Evolutionary conservation across 1,140 invertebrate species (phyloP).

Genomic region (Zaprionus capensis): DNA sequence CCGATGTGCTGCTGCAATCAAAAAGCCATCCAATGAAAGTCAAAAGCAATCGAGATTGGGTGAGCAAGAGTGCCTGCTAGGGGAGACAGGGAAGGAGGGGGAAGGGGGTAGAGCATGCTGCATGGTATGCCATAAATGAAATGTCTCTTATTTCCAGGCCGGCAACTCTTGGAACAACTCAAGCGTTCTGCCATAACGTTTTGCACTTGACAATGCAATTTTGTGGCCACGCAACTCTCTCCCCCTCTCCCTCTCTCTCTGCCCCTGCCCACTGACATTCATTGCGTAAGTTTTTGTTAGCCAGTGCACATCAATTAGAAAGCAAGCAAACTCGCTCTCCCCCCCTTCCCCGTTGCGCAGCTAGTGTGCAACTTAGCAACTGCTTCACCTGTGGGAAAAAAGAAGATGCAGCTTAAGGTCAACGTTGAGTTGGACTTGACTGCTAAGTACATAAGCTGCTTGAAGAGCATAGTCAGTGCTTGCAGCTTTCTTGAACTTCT

Average conservation of each 20-base stretch:
- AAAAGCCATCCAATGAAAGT: slow-evolving; percentile 51
- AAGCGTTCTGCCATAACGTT: background rate
- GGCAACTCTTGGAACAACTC: background rate
- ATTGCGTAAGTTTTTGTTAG: slow-evolving; percentile 55
- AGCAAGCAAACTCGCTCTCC: background rate
- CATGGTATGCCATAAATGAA: slow-evolving; percentile 19
- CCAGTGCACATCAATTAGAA: slow-evolving; percentile 38
- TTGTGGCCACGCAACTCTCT: background rate
- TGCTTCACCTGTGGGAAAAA: background rate
- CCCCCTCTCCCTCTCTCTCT: no score
- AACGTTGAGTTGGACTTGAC: slow-evolving; percentile 1
- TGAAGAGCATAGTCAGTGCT: background rate
- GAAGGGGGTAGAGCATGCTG: background rate
- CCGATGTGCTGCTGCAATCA: slow-evolving; percentile 33
- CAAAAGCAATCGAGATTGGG: slow-evolving; percentile 38
- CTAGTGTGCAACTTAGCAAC: background rate
- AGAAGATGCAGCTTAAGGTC: background rate
- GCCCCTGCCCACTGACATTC: slow-evolving; percentile 37
- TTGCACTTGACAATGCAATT: slow-evolving; percentile 71
- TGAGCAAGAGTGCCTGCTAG: background rate
- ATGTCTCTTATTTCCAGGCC: slow-evolving; percentile 37
- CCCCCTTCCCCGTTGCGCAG: background rate
- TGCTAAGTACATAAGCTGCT: slow-evolving; percentile 7
- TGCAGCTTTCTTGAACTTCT: background rate
- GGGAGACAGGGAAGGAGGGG: background rate